Conservation (phyloP, 2,113 vertebrate genomes). For the Dissostichus mawsoni region DNA sequence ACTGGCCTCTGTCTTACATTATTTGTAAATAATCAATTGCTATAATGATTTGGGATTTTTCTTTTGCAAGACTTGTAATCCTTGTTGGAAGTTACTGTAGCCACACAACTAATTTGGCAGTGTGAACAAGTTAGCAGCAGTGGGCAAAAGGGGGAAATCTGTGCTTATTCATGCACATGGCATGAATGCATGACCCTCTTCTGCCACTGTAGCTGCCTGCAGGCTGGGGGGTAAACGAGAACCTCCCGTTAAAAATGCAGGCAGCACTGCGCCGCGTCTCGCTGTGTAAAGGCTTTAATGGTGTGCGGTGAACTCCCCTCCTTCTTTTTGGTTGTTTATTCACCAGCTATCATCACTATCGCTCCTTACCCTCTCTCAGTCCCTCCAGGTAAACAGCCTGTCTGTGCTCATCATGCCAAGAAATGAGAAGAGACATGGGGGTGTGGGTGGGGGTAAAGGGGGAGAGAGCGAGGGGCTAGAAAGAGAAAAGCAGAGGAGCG, state of each 20-base stretch:
- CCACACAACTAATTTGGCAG: not conserved
- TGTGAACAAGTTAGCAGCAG: not conserved
- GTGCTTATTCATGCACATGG: constrained; percentile 15
- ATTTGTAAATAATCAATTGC: constrained; percentile 4
- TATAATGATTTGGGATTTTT: not conserved
- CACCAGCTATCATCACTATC: constrained; percentile 57
- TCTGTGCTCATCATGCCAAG: constrained; percentile 65
- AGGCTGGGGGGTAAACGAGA: constrained; percentile 12
- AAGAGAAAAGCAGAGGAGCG: constrained; percentile 29
- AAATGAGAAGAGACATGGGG: constrained; percentile 37
- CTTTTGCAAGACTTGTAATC: not conserved
- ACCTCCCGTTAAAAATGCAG: not conserved
- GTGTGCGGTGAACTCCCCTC: constrained; percentile 32
- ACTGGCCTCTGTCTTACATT: not conserved
- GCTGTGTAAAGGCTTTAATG: constrained; percentile 23
- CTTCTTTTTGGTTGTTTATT: constrained; percentile 72
- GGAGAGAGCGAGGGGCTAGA: not conserved
- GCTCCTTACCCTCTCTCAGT: constrained; percentile 40
- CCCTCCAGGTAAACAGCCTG: constrained; percentile 72
- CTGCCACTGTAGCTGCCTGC: constrained; percentile 6
- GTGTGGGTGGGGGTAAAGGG: not conserved
- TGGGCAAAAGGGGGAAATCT: not conserved
- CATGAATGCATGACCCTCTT: not conserved
- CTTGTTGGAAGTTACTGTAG: not conserved
- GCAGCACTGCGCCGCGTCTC: not conserved